Percentiles rank a stretch among this genome's conserved stretches.
phyloP scores from a whole-genome alignment of 2,797 vertebrate species.

The Acipenser ruthenus region DNA sequence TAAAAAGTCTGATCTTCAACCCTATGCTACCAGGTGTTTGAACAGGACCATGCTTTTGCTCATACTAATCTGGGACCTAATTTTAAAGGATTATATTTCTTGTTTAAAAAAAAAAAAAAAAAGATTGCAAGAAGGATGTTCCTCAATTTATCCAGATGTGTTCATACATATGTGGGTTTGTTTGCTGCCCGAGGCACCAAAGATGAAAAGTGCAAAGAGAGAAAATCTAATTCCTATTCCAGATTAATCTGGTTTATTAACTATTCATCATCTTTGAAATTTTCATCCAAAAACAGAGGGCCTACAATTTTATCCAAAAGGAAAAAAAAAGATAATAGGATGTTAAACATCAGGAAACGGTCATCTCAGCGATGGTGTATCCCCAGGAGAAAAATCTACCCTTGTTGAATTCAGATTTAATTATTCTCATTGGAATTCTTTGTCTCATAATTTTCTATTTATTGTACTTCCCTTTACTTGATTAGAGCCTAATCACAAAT shows the following conservation, averaged over 20 bases:
- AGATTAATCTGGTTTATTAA: not conserved
- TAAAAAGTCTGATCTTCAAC: conserved; percentile 44
- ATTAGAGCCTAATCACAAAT: too few relatives aligned
- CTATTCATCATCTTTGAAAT: not conserved
- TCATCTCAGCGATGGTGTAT: too few relatives aligned
- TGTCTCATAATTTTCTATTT: too few relatives aligned
- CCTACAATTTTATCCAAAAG: too few relatives aligned
- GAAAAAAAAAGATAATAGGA: too few relatives aligned
- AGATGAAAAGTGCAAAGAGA: conserved; percentile 4
- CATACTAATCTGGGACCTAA: conserved; percentile 53
- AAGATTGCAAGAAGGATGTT: conserved; percentile 40
- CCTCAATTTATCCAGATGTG: conserved; percentile 35
- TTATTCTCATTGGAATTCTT: too few relatives aligned
- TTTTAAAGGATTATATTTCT: conserved; percentile 56
- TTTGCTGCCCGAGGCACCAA: conserved; percentile 7
- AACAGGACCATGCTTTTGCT: conserved; percentile 41
- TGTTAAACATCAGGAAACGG: too few relatives aligned
- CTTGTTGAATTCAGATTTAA: too few relatives aligned
- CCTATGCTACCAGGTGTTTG: conserved; percentile 56
- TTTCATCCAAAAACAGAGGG: too few relatives aligned
- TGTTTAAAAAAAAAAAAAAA: conserved; percentile 44
- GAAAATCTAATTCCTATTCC: not conserved
- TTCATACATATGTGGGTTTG: conserved; percentile 26
- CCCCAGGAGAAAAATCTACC: too few relatives aligned
- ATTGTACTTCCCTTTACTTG: too few relatives aligned